Conservation (phyloP, 2,797 vertebrate genomes). For the Smutsia temminckii region DNA sequence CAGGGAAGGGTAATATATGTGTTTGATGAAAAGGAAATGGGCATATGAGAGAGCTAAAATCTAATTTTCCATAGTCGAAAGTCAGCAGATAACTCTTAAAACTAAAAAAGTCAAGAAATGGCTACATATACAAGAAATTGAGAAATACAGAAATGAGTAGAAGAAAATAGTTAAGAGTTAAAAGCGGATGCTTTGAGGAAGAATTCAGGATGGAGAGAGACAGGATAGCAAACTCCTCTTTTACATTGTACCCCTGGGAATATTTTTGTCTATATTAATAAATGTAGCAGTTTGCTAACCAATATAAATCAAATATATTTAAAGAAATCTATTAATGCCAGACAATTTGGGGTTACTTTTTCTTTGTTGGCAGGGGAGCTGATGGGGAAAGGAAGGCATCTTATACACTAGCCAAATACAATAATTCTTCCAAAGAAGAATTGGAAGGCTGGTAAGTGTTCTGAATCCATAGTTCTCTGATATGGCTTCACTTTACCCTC, state of each 20-base stretch:
- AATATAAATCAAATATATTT: not conserved
- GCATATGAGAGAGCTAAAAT: not conserved
- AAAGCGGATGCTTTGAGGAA: not conserved
- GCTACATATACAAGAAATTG: not conserved
- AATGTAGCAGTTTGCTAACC: not conserved
- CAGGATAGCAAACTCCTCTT: not conserved
- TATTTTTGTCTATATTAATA: not conserved
- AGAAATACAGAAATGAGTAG: not conserved
- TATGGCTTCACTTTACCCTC: conserved; percentile 71
- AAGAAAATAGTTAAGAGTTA: not conserved
- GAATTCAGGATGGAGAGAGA: not conserved
- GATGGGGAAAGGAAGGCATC: not conserved
- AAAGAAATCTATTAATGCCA: not conserved
- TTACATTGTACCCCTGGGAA: not conserved
- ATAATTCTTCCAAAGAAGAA: conserved; percentile 70
- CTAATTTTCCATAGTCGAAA: not conserved
- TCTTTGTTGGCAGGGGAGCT: not conserved
- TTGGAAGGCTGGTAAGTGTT: conserved; percentile 72
- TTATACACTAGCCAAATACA: conserved; percentile 25
- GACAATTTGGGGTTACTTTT: not conserved
- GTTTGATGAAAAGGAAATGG: not conserved
- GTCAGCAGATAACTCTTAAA: not conserved
- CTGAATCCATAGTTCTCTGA: conserved; percentile 63
- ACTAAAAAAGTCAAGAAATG: conserved; percentile 16
- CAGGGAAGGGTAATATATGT: accelerated